Evolutionary conservation across 2,113 vertebrate species (phyloP), one percentile per base, ranked within the genome.

Genomic region (Rhinichthys klamathensis): DNA sequence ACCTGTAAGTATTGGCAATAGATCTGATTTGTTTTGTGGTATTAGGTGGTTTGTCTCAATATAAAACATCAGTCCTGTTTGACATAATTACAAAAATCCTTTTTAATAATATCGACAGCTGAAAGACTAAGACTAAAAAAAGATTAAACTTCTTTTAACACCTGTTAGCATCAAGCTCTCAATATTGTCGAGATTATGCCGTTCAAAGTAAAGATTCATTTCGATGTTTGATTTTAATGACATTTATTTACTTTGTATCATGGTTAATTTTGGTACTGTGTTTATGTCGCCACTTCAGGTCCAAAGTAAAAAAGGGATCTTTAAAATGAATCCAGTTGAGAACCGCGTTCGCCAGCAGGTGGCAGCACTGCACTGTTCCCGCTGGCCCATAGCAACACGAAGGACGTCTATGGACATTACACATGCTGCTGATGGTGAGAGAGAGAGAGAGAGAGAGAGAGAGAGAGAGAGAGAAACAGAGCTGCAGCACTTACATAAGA

Each of bases 321-420:
- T 51, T 51, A 51, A 51, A 16, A 35, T 16, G 3, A 16, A 6
- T 51, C 15, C 15, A 51, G 16, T 21, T 56, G 18, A 56, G 18
- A 56, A 56, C 18, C 6, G 6, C 2, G 23, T 80, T n/a, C 0
- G 61, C 86, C 92, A 90, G 80, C 67, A 93, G 92, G 88, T 83
- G 89, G 90, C 91, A 44, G 60, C 51, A 41, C 30, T 74, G 51
- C 38, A 35, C 79, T 61, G 11, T 3, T 35, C 21, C 4, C 46
- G 3, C n/a, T 12, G 46, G 13, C 44, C 16, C 46, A 11, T 4
- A 32, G 49, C 1, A 74, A 74, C 72, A 56, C 21, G 60, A 27
- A 13, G 60, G 10, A 25, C 30, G 3, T 32, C 30, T 2, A 30
- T 30, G 3, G 32, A 32, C 30, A 69, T 69, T 27, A 35, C 27